Conservation (phyloP, 2,113 vertebrate species). For the Pseudopipra pipra region DNA sequence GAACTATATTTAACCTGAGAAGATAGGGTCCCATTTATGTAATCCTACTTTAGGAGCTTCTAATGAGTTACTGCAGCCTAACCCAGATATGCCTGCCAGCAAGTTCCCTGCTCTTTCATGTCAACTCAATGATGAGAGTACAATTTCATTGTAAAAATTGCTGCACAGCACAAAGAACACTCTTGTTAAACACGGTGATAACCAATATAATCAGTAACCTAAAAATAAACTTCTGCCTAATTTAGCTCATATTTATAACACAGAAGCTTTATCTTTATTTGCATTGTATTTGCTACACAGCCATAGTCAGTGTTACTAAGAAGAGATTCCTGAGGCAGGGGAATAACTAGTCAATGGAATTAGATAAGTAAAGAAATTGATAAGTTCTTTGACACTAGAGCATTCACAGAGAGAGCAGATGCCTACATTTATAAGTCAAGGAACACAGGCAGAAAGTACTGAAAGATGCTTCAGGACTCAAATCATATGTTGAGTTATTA, state of each 20-base stretch:
- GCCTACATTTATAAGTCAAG: background rate
- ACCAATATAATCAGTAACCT: background rate
- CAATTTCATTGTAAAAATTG: conserved; percentile 4
- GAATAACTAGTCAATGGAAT: background rate
- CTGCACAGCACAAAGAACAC: background rate
- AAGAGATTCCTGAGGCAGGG: background rate
- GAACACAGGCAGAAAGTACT: background rate
- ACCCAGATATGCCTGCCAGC: conserved; percentile 33
- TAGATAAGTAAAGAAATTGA: background rate
- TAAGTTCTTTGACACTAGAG: background rate
- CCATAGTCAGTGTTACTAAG: background rate
- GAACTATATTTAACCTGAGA: conserved; percentile 43
- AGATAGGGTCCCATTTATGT: conserved; percentile 24
- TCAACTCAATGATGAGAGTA: background rate
- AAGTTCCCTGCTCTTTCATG: background rate
- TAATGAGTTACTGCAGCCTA: conserved; percentile 46
- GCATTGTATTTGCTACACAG: background rate
- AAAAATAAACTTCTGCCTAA: background rate
- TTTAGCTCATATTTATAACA: background rate
- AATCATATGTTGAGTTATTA: background rate
- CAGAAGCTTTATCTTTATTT: background rate
- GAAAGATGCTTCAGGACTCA: background rate
- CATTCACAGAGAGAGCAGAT: background rate
- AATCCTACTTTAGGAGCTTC: conserved; percentile 44
- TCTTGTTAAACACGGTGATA: background rate